These are phyloP conservation scores for Drosophila maculinotata DNA, from an alignment of 2,888 invertebrate species.

Conservation along the genomic window DNA sequence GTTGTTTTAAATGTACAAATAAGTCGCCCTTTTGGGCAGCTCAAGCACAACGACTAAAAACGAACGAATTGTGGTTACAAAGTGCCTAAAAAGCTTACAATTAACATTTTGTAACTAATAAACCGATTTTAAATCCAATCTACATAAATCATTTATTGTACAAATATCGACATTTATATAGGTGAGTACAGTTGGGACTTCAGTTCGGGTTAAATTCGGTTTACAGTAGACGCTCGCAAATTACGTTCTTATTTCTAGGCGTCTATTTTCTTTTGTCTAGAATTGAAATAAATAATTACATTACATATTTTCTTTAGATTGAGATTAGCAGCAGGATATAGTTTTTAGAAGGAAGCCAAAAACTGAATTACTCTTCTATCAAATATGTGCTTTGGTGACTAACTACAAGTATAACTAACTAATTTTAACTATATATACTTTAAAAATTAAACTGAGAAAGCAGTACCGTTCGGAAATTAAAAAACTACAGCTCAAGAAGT, in stretches of 20 bases:
- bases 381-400: neutral
- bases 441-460: too few species aligned
- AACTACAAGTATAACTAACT: neutral
- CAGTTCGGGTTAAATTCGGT: neutral
- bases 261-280: conserved; percentile 27
- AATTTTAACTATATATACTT: too few species aligned
- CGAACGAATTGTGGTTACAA: conserved; percentile 53
- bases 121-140: conserved; percentile 61
- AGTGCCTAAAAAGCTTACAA: conserved; percentile 57
- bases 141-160: neutral
- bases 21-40: conserved; percentile 41
- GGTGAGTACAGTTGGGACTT: conserved; percentile 1
- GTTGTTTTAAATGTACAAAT: conserved; percentile 63
- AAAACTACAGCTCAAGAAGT: too few species aligned
- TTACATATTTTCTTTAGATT: conserved; percentile 1
- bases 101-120: conserved; percentile 71
- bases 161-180: too few species aligned
- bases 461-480: too few species aligned
- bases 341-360: neutral
- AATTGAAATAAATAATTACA: conserved; percentile 30
- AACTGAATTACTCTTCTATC: neutral
- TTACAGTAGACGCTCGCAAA: neutral
- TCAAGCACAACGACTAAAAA: conserved; percentile 32
- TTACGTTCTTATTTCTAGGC: conserved; percentile 16
- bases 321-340: too few species aligned